Evolutionary conservation across 1,140 invertebrate genomes (phyloP), one percentile per base, ranked within the genome.

Genomic region (Archegozetes longisetosus): DNA sequence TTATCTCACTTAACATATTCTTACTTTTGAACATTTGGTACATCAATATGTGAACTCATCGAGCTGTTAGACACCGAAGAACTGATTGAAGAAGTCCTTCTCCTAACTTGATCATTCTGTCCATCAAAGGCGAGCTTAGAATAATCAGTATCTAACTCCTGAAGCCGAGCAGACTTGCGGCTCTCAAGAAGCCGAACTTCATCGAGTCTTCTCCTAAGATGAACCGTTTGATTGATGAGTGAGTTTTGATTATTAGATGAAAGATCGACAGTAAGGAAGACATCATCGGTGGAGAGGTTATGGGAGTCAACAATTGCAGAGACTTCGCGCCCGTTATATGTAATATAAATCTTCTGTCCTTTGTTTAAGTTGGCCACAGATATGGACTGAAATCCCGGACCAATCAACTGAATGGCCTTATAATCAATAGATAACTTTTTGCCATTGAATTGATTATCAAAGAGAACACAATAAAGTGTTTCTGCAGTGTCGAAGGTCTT

Each of bases 121-220:
- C 68, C 66, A 52, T 69, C 68, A 56, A 77, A 75, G 83, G 81
- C 70, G 82, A 81, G 65, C 62, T 75, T 73, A 54, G 90, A 90
- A 72, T 95, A 96, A 77, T 97, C 90, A 13, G 89, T 93, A 71
- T 94, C 89, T 67, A 87, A 83, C 73, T 95, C 89, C 61, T 88
- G 87, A 58, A 96, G 77, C 53, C 92, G 78, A 13, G 89, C 87
- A 6, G 91, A 95, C 76, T 95, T 95, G 60, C 92, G 78, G 61
- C 88, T 94, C 75, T 95, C 90, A 70, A 94, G 73, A 63, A 96
- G 78, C 61, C 92, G 83, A 62, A 96, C 82, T 70, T 97, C 91
- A 66, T 96, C 91, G 66, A 94, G 75, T 66, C 81, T 82, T 75
- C 92, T 66, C 80, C 83, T 58, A 95, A 76, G 69, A 86, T 84